phyloP scores from a whole-genome alignment of 2,888 invertebrate species.

The Anodontia alba region DNA sequence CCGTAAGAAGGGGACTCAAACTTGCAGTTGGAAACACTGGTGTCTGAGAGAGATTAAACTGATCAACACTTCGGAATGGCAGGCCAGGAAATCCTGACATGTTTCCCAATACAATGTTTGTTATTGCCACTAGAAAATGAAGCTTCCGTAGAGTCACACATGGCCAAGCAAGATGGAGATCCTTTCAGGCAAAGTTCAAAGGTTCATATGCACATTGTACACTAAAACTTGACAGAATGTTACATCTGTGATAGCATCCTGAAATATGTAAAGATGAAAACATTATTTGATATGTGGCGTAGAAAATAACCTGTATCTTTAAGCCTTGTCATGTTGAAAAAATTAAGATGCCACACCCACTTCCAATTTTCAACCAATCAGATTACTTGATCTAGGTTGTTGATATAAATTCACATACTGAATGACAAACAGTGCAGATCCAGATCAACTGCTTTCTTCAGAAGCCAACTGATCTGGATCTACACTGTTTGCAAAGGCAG shows the following conservation, averaged over 20 bases:
- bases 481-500: no score
- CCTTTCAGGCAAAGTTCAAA: neutral
- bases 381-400: no score
- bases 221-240: neutral
- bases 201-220: slow-evolving; percentile 5
- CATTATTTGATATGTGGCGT: no score
- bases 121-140: slow-evolving; percentile 42
- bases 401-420: no score
- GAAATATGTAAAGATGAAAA: neutral
- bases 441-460: no score
- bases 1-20: slow-evolving; percentile 35
- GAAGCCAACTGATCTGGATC: no score
- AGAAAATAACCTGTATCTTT: no score
- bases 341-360: no score
- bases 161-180: slow-evolving; percentile 11
- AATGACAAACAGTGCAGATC: no score
- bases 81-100: slow-evolving; percentile 64
- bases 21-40: slow-evolving; percentile 48
- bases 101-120: slow-evolving; percentile 53
- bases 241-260: neutral
- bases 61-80: slow-evolving; percentile 59
- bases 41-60: slow-evolving; percentile 42
- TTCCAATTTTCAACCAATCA: no score
- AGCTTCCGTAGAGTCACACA: slow-evolving; percentile 16
- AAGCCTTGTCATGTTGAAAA: no score